Conservation (phyloP, 2,888 invertebrate species). For the Plagodis dolabraria region DNA sequence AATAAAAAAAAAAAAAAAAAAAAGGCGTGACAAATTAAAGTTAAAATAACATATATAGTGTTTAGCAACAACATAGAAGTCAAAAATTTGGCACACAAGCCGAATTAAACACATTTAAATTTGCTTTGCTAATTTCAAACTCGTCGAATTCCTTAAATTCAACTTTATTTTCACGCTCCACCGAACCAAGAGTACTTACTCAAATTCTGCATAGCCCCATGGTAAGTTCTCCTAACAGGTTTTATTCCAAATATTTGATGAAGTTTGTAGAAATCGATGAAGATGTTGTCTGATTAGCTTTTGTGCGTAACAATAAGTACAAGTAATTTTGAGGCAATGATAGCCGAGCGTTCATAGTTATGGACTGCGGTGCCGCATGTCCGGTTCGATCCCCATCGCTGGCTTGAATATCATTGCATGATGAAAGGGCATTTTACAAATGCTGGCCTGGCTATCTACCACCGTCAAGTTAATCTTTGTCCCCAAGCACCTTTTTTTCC, state of each 20-base stretch:
- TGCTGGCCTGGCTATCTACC: constrained; percentile 72
- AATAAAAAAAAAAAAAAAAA: no score
- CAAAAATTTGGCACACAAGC: constrained; percentile 1
- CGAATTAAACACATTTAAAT: constrained; percentile 40
- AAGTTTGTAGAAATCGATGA: constrained; percentile 22
- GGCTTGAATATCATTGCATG: constrained; percentile 75
- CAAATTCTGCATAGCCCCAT: constrained; percentile 24
- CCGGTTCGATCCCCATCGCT: constrained; percentile 73
- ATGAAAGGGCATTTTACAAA: no score
- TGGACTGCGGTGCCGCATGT: constrained; percentile 64
- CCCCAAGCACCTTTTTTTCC: no score
- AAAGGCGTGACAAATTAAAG: no score
- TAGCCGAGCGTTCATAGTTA: constrained; percentile 58
- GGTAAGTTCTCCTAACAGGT: constrained; percentile 24
- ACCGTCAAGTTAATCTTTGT: constrained; percentile 20
- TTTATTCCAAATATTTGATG: constrained; percentile 8
- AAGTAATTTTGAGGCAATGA: constrained; percentile 36
- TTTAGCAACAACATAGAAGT: no score
- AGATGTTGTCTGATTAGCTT: constrained; percentile 56
- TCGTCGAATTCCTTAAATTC: constrained; percentile 23
- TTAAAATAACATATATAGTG: no score
- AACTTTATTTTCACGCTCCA: constrained; percentile 29
- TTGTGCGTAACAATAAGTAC: constrained; percentile 47
- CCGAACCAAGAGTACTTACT: constrained; percentile 22
- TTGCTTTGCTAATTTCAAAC: constrained; percentile 28